Conservation (phyloP, 2,113 vertebrate species). For the Morone chrysops region DNA sequence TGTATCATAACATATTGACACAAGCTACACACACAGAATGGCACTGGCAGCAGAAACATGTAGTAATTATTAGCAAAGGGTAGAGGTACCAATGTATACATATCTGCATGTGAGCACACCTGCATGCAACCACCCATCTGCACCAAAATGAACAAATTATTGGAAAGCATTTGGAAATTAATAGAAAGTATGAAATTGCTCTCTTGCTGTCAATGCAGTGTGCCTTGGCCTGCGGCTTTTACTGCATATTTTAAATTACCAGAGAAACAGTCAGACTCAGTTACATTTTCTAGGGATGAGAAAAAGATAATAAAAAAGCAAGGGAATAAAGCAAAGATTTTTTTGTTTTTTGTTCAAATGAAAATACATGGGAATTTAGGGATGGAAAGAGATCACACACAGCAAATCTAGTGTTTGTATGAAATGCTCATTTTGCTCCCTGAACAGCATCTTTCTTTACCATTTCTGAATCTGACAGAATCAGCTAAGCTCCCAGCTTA, state of each 20-base stretch:
- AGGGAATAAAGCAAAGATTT: neutral
- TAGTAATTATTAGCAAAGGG: neutral
- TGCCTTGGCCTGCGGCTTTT: slow-evolving; percentile 15
- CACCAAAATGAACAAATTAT: slow-evolving; percentile 22
- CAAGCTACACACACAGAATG: neutral
- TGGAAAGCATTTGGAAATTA: slow-evolving; percentile 33
- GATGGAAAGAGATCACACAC: neutral
- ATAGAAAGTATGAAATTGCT: slow-evolving; percentile 39
- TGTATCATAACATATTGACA: neutral
- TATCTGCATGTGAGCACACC: neutral
- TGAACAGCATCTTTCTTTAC: neutral
- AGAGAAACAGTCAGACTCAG: slow-evolving; percentile 5
- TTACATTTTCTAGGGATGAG: neutral
- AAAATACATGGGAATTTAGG: neutral
- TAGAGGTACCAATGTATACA: neutral
- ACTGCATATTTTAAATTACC: slow-evolving; percentile 24
- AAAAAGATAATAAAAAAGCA: neutral
- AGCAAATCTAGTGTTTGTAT: neutral
- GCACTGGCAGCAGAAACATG: neutral
- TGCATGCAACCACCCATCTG: neutral
- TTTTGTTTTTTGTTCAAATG: neutral
- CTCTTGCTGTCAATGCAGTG: slow-evolving; percentile 7
- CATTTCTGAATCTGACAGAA: slow-evolving; percentile 25
- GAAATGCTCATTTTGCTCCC: neutral
- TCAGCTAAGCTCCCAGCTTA: neutral